Evolutionary conservation across 2,797 vertebrate species (phyloP), one percentile per base, ranked within the genome.

Genomic region (Sebastes flavidus): DNA sequence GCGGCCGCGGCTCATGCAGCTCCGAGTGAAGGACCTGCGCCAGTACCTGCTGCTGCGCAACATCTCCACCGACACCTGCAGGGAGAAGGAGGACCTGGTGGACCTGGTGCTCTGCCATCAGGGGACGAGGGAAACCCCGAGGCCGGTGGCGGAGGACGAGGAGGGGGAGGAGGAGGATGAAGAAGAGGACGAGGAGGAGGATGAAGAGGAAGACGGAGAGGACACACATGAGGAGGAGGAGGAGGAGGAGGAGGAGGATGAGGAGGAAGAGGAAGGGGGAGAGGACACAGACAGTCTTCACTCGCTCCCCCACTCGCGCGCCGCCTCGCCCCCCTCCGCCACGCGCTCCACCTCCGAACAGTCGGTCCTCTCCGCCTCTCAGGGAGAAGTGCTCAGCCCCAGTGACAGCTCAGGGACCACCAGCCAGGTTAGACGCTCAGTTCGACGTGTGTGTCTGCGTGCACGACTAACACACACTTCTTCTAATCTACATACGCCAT

Each of bases 21-120:
- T 99, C 76, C 96, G 98, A 10, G 97, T 99, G 10, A 99, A 98
- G 80, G 98, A 99, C 88, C 96, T 99, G 83, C 96, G 98, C 1
- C 97, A 98, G 95, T 99, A 99, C 77, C 97, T 99, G 88, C 88
- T 96, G 24, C 96, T 99, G 87, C 94, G 98, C 81, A 98, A 99
- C 94, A 97, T 99, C 86, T 96, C 98, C 1, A 99, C 95, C 0
- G 97, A 99, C 82, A 98, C 97, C 0, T 99, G 99, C 94, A 93
- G 97, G 9, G 98, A 99, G 94, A 99, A 99, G 52, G 97, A 98
- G 83, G 98, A 99, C 94, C 93, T 99, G 93, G 99, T 99, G 85
- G 98, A 99, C 65, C 96, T 99, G 24, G 97, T 99, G 84, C 94
- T 99, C 73, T 96, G 96, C 90, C 98, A 99, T 52, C 97, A 95